These are phyloP conservation scores for Drosophila diplacantha DNA, from an alignment of 2,888 invertebrate genomes.

Conservation along the genomic window DNA sequence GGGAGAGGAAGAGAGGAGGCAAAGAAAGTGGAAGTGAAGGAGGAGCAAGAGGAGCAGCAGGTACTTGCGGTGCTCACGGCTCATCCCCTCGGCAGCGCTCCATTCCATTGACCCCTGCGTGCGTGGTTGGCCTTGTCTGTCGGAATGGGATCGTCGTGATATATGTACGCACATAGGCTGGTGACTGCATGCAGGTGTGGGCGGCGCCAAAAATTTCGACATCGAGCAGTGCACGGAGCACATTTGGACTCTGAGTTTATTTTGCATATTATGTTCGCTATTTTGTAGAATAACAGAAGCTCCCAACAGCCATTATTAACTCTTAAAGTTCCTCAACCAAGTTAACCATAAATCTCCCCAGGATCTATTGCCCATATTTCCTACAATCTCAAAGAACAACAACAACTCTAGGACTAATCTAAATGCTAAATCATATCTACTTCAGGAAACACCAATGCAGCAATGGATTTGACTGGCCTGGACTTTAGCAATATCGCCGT, in stretches of 20 bases:
- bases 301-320: too few relatives aligned
- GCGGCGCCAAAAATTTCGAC: constrained; percentile 19
- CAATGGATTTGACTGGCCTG: constrained; percentile 76
- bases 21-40: background rate
- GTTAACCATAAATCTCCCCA: background rate
- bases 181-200: constrained; percentile 26
- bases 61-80: constrained; percentile 7
- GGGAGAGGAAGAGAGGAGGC: background rate
- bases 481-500: constrained; percentile 93
- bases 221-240: background rate
- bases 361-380: background rate
- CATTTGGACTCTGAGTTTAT: background rate
- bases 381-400: background rate
- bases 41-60: constrained; percentile 1
- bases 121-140: constrained; percentile 44
- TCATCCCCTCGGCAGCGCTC: background rate
- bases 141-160: constrained; percentile 22
- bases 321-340: background rate
- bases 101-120: constrained; percentile 47
- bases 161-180: background rate
- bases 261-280: too few relatives aligned
- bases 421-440: background rate
- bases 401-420: background rate
- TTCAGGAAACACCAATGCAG: constrained; percentile 31
- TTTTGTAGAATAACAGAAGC: background rate